Percentiles rank a stretch among this genome's conserved stretches.
Evolutionary conservation across 2,888 invertebrate genomes (phyloP).

Genomic region (Cephus spinipes): DNA sequence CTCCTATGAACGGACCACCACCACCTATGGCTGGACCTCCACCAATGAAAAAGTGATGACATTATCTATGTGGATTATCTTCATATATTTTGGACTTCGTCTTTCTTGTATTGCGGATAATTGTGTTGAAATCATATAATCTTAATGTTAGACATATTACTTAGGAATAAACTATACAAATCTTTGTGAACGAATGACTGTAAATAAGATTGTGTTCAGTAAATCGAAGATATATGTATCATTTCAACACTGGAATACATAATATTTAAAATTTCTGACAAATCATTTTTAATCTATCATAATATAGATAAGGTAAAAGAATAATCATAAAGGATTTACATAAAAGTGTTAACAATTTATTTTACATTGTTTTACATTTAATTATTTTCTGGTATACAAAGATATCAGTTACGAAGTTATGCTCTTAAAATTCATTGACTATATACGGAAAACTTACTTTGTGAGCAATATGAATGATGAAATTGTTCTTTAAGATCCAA

Average conservation of each 20-base stretch:
- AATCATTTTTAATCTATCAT: neutral
- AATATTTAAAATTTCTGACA: neutral
- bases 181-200: neutral
- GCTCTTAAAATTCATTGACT: neutral
- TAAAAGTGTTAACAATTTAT: neutral
- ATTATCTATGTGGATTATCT: constrained; percentile 1
- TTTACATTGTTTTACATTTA: neutral
- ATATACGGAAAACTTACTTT: neutral
- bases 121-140: neutral
- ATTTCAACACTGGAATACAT: neutral
- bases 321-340: neutral
- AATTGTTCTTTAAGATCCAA: neutral
- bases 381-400: neutral
- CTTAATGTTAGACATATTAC: neutral
- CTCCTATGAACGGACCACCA: constrained; percentile 79
- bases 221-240: neutral
- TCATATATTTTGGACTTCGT: constrained; percentile 9
- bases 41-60: constrained; percentile 41
- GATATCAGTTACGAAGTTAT: neutral
- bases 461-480: neutral
- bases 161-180: neutral
- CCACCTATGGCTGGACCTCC: constrained; percentile 62
- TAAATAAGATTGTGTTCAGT: neutral
- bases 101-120: neutral
- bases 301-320: neutral